These are phyloP conservation scores for Bradypodion ventrale DNA, from an alignment of 2,797 vertebrate species.

Conservation along the genomic window DNA sequence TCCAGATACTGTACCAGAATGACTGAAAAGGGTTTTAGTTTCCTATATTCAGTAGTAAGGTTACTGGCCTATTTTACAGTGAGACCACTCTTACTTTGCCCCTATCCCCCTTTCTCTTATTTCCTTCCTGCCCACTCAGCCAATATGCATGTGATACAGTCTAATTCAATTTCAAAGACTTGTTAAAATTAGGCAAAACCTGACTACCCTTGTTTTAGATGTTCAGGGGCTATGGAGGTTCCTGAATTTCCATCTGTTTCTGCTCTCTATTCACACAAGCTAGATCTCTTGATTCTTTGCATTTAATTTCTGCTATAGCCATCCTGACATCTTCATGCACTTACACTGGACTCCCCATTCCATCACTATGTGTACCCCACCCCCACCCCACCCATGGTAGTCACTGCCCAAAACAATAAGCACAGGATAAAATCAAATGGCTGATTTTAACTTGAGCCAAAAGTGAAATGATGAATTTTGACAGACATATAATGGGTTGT, in stretches of 20 bases:
- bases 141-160: no score
- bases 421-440: slow-evolving; percentile 1
- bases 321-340: not conserved
- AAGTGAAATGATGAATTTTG: slow-evolving; percentile 15
- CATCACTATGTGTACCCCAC: not conserved
- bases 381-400: not conserved
- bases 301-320: not conserved
- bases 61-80: not conserved
- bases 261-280: not conserved
- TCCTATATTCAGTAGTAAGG: not conserved
- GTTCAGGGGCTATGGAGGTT: not conserved
- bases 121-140: no score
- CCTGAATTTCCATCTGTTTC: not conserved
- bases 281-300: not conserved
- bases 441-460: not conserved
- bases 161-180: no score
- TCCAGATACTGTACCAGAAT: no score
- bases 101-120: no score
- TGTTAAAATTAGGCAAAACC: no score
- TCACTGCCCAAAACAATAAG: not conserved
- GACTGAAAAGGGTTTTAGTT: no score
- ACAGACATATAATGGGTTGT: slow-evolving; percentile 17
- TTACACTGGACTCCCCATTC: not conserved
- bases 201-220: no score
- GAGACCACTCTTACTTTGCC: no score